Conservation (phyloP, 2,113 vertebrate species). For the Prochilodus magdalenae region DNA sequence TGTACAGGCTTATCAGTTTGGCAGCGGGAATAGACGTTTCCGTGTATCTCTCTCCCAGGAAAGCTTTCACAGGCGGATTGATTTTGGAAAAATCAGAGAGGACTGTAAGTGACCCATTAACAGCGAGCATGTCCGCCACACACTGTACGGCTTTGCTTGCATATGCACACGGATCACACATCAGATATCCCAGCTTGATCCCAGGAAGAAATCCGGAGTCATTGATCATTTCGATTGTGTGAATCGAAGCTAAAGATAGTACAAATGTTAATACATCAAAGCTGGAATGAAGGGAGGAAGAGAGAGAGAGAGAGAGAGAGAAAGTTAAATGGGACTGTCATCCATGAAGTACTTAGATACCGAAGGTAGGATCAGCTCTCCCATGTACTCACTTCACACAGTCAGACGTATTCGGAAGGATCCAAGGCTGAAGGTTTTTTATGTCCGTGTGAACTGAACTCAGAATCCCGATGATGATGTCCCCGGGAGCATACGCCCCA, state of each 20-base stretch:
- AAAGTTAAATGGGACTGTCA: too few species aligned
- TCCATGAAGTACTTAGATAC: too few species aligned
- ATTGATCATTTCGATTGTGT: slow-evolving; percentile 72
- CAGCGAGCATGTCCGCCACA: slow-evolving; percentile 58
- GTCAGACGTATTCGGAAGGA: slow-evolving; percentile 26
- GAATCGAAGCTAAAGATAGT: slow-evolving; percentile 60
- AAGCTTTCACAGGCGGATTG: slow-evolving; percentile 62
- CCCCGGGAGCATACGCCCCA: slow-evolving; percentile 47
- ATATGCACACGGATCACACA: slow-evolving; percentile 71
- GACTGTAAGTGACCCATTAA: slow-evolving; percentile 45
- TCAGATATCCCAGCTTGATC: slow-evolving; percentile 69
- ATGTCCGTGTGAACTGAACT: slow-evolving; percentile 53
- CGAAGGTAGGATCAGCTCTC: not conserved
- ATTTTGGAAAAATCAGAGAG: slow-evolving; percentile 57
- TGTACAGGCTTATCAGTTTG: slow-evolving; percentile 66
- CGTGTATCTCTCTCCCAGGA: slow-evolving; percentile 70
- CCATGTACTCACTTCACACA: slow-evolving; percentile 55
- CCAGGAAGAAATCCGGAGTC: slow-evolving; percentile 68
- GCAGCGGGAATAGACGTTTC: slow-evolving; percentile 70
- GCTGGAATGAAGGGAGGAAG: slow-evolving; percentile 48
- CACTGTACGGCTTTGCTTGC: slow-evolving; percentile 65
- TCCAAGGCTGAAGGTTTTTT: slow-evolving; percentile 13
- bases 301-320: too few species aligned
- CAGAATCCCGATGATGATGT: slow-evolving; percentile 60
- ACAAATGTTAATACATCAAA: slow-evolving; percentile 60